Evolutionary conservation across 1,140 invertebrate genomes (phyloP).

Genomic region (Harpegnathos saltator): DNA sequence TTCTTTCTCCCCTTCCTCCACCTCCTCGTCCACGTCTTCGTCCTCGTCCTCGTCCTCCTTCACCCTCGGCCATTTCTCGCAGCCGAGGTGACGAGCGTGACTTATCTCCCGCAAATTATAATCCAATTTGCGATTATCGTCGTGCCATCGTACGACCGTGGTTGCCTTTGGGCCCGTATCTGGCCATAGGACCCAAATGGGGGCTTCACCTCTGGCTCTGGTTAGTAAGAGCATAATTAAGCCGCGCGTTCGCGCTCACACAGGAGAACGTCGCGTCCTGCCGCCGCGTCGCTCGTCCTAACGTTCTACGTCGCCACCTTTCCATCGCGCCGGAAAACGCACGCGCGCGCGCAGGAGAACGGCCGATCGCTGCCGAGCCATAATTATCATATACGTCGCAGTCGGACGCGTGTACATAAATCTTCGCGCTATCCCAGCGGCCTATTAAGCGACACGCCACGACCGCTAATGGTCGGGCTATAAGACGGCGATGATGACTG

Average conservation of each 20-base stretch:
- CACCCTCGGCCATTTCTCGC: constrained; percentile 78
- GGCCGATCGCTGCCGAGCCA: constrained; percentile 36
- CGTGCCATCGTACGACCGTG: constrained; percentile 68
- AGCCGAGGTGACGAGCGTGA: constrained; percentile 84
- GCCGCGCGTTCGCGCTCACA: too few relatives aligned
- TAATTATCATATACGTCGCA: constrained; percentile 58
- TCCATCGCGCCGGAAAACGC: constrained; percentile 12
- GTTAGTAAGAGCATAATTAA: constrained; percentile 75
- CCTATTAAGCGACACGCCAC: constrained; percentile 55
- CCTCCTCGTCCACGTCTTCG: constrained; percentile 37
- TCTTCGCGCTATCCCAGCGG: constrained; percentile 44
- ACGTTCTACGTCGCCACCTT: constrained; percentile 48
- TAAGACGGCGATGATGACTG: constrained; percentile 56
- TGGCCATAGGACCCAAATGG: constrained; percentile 65
- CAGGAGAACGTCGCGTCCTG: constrained; percentile 37
- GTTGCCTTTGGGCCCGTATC: constrained; percentile 64
- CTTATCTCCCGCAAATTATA: constrained; percentile 85
- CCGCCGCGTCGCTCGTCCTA: too few relatives aligned
- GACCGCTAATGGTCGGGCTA: constrained; percentile 49
- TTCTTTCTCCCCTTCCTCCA: constrained; percentile 53
- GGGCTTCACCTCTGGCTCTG: constrained; percentile 64
- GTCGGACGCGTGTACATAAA: constrained; percentile 40
- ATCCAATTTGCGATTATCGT: constrained; percentile 86
- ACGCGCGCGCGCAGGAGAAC: constrained; percentile 28
- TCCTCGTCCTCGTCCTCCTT: constrained; percentile 41